These are phyloP conservation scores for Epinephelus malabaricus DNA, from an alignment of 2,797 vertebrate species.

Conservation along the genomic window DNA sequence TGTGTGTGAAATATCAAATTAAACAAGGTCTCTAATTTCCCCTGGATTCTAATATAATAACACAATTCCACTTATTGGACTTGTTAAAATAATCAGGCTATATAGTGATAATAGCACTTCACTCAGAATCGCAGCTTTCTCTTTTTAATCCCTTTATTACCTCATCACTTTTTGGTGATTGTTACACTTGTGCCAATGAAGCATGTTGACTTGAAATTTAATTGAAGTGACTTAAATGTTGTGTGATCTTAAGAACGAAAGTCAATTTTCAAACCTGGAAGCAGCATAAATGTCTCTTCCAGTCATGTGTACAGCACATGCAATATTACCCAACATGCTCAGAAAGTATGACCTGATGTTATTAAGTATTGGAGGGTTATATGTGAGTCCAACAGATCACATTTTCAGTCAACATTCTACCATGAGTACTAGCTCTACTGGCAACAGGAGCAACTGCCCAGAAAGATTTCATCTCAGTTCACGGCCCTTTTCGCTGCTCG, in stretches of 20 bases:
- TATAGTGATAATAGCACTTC: too few relatives aligned
- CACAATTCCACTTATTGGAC: background rate
- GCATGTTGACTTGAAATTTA: too few relatives aligned
- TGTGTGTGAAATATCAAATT: background rate
- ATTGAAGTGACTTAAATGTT: background rate
- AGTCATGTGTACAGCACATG: background rate
- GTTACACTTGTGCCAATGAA: too few relatives aligned
- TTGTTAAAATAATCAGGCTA: background rate
- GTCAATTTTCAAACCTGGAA: background rate
- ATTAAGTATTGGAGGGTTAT: constrained; percentile 16
- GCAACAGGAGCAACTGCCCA: constrained; percentile 26
- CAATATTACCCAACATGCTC: background rate
- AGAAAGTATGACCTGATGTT: constrained; percentile 23
- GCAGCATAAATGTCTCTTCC: background rate
- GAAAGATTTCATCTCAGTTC: constrained; percentile 43
- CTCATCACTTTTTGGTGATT: too few relatives aligned
- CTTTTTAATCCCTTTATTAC: too few relatives aligned
- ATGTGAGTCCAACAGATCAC: constrained; percentile 11
- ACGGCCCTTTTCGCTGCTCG: constrained; percentile 21
- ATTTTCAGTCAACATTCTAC: background rate
- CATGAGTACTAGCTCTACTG: constrained; percentile 17
- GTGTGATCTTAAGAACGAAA: too few relatives aligned
- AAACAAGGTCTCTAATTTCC: background rate
- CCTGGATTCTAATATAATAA: background rate
- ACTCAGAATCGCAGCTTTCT: too few relatives aligned